Conservation (phyloP, 53 echinoderm and acorn worm species). For the Henricia sp. region DNA sequence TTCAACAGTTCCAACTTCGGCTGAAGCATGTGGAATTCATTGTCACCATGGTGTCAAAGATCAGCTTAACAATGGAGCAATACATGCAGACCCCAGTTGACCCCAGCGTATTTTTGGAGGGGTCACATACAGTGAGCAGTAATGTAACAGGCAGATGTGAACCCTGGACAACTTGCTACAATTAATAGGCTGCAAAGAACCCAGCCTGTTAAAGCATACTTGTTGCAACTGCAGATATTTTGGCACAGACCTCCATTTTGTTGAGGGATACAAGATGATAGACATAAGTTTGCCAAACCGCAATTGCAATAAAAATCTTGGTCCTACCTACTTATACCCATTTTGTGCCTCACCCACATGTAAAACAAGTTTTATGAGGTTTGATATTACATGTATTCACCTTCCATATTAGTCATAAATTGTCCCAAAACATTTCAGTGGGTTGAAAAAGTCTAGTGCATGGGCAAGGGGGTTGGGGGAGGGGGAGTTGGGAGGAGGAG, state of each 20-base stretch:
- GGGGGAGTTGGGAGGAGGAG: too few relatives aligned
- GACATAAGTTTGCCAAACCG: conserved; percentile 10
- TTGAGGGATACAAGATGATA: background rate
- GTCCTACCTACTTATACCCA: background rate
- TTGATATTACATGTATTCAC: too few relatives aligned
- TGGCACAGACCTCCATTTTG: background rate
- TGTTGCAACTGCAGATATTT: background rate
- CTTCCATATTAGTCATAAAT: too few relatives aligned
- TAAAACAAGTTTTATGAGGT: too few relatives aligned
- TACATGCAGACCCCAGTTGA: conserved; percentile 48
- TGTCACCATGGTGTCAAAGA: conserved; percentile 41
- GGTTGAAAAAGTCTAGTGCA: too few relatives aligned
- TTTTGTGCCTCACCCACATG: too few relatives aligned
- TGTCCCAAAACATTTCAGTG: too few relatives aligned
- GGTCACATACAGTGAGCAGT: background rate
- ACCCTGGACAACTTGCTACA: too few relatives aligned
- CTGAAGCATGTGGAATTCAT: conserved; percentile 48
- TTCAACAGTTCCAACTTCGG: background rate
- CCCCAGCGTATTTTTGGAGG: conserved; percentile 19
- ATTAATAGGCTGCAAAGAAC: too few relatives aligned
- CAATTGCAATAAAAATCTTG: conserved; percentile 25
- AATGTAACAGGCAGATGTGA: conserved; percentile 31
- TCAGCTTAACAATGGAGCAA: conserved; percentile 49
- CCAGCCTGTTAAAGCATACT: background rate
- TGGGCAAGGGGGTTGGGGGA: too few relatives aligned